Base-by-base conservation (phyloP, 2,113 vertebrate species). In the Prionailurus viverrinus region DNA sequence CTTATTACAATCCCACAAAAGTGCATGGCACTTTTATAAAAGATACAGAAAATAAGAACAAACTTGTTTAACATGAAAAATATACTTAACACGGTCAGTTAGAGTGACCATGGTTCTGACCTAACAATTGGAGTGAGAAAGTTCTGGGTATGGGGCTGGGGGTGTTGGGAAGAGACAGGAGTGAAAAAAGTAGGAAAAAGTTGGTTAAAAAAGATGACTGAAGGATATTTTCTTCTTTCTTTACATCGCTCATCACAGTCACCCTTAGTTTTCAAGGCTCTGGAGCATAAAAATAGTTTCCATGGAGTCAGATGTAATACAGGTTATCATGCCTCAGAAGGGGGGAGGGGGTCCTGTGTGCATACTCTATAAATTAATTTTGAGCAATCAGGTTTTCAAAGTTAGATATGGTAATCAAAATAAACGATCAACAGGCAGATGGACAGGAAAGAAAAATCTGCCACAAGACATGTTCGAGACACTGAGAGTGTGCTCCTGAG, bases 381-480 rank as follows among this genome's bases (percentile, higher is more conserved):
- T 71, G 76, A 84, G 58, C 61, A 89, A 89, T 65, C 45, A 31
- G 7, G 45, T 69, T 94, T 94, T 78, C 95, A 81, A 92, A 94
- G 94, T 96, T 25, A 95, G 92, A 68, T 66, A 65, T 3, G 4
- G 15, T 31, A 45, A 84, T 88, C 90, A 96, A 90, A 94, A 96
- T 74, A 95, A 78, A 88, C 51, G 41, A 83, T 76, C 95, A 80
- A 68, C 3, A 51, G 76, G 41, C 90, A 92, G 65, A 89, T n/a
- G 9, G 29, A 82, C 3, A 69, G 33, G 14, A 79, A 84, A 80
- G 71, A 82, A 93, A 95, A 76, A 87, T 95, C 65, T 96, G 88
- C 76, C 69, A 63, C 53, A 18, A 89, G 84, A 63, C 76, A 53
- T 31, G 88, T 39, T 45, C 71, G 65, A 90, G 23, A 80, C 45